Evolutionary conservation across 1,140 invertebrate genomes (phyloP), one percentile per base, ranked within the genome.

Genomic region (Physella acuta): DNA sequence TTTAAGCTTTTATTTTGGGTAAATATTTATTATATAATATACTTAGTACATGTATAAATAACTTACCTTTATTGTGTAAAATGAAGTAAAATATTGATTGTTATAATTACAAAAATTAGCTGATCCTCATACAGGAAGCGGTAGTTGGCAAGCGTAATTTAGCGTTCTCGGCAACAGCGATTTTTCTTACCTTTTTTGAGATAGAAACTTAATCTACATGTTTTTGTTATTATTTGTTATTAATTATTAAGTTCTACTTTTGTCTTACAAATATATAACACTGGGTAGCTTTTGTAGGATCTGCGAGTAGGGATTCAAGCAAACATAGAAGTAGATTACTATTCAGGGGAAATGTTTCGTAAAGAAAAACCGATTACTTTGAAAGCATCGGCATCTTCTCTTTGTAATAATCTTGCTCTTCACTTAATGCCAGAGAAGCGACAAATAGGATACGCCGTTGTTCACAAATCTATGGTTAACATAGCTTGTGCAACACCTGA

Each of bases 401-500:
- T 84, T 16, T 74, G 73, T 34, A 83, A 83, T 60, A 84, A 84
- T 70, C 71, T 84, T 4, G 75, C 76, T 16, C 74, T 80, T 16
- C 66, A 78, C 17, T 70, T 78, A 8, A 75, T 78, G 55, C 62
- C 71, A 44, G 78, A 78, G 11, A 79, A 79, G 49, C 73, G 73
- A 28, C 74, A 76, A 5, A 65, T 82, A 30, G 77, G 75, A 63
- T 84, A 83, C 73, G 81, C 79, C 8, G 78, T 81, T 0, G 76
- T 82, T 11, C 78, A 83, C 62, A 81, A 82, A 71, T 77, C 80
- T 52, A 74, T 79, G n/a, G 79, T 83, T 4, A 83, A 83, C 67
- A 71, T 84, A 5, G 69, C 82, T 11, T 78, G 72, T 5, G 72
- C 81, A 1, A 61, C 75, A 0, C 74, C 76, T n/a, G 81, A 83